Base-by-base conservation (phyloP, 2,888 invertebrate genomes). In the Nomada hirtipes region DNA sequence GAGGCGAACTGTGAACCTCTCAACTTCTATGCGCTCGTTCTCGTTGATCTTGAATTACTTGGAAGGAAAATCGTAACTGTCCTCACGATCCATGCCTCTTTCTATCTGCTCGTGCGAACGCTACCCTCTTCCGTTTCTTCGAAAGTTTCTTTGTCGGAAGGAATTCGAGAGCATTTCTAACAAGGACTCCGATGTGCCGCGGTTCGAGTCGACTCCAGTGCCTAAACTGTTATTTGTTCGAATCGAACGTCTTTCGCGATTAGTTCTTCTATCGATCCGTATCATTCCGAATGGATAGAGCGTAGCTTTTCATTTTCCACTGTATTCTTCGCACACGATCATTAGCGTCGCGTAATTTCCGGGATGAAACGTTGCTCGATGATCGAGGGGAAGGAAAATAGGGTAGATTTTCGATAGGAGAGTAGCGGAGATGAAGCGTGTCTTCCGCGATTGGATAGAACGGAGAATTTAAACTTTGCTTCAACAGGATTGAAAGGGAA, bases 381-480 rank as follows among this genome's bases (percentile, higher is more conserved):
- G 20, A 67, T 20, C 55, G 13, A 59, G 42, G 23, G 15, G 3
- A 50, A 15, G 20, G 11, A 4, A 42, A 13, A 26, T 61, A 7
- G 36, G 15, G 15, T 50, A 15, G 0, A 50, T 36, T 36, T 36
- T 36, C 36, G 36, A 36, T 36, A 36, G 36, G 36, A 36, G 36
- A 36, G 36, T 36, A 7, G 36, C 36, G 36, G 7, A 7, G 36
- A 0, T 18, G 4, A 50, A 11, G 15, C 26, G 57, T 23, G 26
- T n/a, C 20, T 20, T 44, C n/a, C 61, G 20, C 23, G 44, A 26
- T 44, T 13, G 57, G 26, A 20, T 20, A 18, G 57, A 44, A 23
- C 42, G 23, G n/a, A 36, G 15, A 42, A 23, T 55, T 10, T 78
- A 83, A 85, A 84, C 73, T 85, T 86, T 89, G 90, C 91, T 91